Conservation (phyloP, 2,113 vertebrate species). For the Callionymus lyra region DNA sequence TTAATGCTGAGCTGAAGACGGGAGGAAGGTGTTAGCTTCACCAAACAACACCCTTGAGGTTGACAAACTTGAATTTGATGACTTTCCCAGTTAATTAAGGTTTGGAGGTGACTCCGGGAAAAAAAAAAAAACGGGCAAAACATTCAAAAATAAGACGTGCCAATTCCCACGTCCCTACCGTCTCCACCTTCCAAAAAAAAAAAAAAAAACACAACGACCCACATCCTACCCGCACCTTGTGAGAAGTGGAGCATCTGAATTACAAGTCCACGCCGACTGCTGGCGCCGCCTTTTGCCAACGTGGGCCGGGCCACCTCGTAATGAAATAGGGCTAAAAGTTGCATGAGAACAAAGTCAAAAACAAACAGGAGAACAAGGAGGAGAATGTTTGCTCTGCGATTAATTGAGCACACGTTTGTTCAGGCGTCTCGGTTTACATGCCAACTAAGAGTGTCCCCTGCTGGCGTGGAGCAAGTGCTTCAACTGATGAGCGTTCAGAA, state of each 20-base stretch:
- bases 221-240: conserved; percentile 50
- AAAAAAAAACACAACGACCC: conserved; percentile 51
- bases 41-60: conserved; percentile 53
- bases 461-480: conserved; percentile 39
- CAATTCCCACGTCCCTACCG: conserved; percentile 52
- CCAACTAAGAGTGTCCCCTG: conserved; percentile 51
- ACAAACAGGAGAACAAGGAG: conserved; percentile 53
- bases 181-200: conserved; percentile 61
- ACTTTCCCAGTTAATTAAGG: conserved; percentile 63
- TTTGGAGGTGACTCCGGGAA: conserved; percentile 65
- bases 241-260: conserved; percentile 66
- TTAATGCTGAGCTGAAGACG: conserved; percentile 29
- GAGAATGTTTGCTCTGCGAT: conserved; percentile 44
- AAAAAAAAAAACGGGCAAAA: conserved; percentile 59
- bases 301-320: conserved; percentile 37
- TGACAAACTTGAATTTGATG: conserved; percentile 64
- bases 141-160: conserved; percentile 54
- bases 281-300: conserved; percentile 42
- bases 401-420: conserved; percentile 43
- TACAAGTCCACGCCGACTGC: conserved; percentile 45
- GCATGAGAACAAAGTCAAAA: conserved; percentile 52
- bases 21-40: conserved; percentile 50
- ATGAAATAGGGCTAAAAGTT: conserved; percentile 39
- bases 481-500: conserved; percentile 6
- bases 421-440: conserved; percentile 32